Evolutionary conservation across 2,797 vertebrate genomes (phyloP).

Genomic region (Chromis chromis): DNA sequence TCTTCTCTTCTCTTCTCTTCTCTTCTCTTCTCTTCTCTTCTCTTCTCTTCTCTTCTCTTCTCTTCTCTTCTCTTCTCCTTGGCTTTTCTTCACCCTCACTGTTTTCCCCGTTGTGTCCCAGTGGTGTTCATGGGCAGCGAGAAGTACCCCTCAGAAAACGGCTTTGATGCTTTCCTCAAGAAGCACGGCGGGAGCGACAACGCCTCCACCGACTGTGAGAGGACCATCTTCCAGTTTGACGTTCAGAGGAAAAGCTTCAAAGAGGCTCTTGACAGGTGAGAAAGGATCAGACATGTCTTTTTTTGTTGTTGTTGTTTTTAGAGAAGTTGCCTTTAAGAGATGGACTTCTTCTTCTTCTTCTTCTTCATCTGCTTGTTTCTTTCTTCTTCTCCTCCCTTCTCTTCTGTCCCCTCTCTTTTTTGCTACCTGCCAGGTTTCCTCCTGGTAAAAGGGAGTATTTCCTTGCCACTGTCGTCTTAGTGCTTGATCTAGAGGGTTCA

Average conservation of each 20-base stretch:
- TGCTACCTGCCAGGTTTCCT: too few relatives aligned
- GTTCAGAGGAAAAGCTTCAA: constrained; percentile 95
- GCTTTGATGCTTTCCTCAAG: constrained; percentile 96
- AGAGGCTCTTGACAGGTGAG: constrained; percentile 95
- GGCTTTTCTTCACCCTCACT: neutral
- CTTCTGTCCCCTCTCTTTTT: too few relatives aligned
- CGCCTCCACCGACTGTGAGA: constrained; percentile 95
- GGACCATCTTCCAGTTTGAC: constrained; percentile 96
- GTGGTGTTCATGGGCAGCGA: constrained; percentile 99
- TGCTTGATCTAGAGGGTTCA: too few relatives aligned
- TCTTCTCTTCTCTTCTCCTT: neutral
- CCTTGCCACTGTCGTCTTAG: too few relatives aligned
- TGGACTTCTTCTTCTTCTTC: constrained; percentile 15
- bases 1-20: neutral
- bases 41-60: neutral
- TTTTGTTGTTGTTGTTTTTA: too few relatives aligned
- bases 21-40: neutral
- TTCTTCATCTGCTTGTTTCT: too few relatives aligned
- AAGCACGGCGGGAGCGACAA: constrained; percentile 96
- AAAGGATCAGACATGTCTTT: constrained; percentile 41
- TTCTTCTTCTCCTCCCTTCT: too few relatives aligned
- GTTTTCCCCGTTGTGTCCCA: constrained; percentile 58
- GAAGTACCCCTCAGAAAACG: constrained; percentile 97
- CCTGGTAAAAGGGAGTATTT: too few relatives aligned
- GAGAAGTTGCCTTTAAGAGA: constrained; percentile 7